Base-by-base conservation (phyloP, 2,797 vertebrate species). In the Liasis olivaceus region DNA sequence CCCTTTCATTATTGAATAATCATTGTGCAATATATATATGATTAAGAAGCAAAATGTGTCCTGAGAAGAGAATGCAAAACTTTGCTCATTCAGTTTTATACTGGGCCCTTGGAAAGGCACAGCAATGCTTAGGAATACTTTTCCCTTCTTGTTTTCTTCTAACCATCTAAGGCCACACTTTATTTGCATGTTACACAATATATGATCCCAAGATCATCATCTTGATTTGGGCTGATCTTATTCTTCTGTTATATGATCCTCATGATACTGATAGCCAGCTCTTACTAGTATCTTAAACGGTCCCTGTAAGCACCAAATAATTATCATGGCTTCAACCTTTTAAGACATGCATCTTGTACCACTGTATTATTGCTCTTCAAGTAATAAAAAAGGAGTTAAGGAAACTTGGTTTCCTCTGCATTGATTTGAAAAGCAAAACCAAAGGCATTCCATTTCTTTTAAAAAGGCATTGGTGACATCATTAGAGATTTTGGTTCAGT, bases 141-240 rank as follows among this genome's bases (percentile, higher is more conserved):
- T 3, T 60, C 88, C 69, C 12, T 91, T 85, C 90, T 91, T 95
- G 92, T 91, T 93, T 51, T 51, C 51, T 51, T 51, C 94, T 95
- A 95, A 95, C 96, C 96, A 96, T 94, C 93, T 97, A 98, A 98
- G 98, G 98, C 97, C 97, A 97, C 97, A 42, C 96, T 97, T 97
- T 96, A 93, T 95, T 94, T 96, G 94, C 93, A 96, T 97, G 95
- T 63, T 92, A 95, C 92, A 93, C 63, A 94, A 90, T 90, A 94
- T 6, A 62, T 0, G 91, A 93, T 47, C 88, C 59, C 63, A 93
- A 94, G 56, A 86, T 51, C 93, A 94, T 94, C 95, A 91, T 85
- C 91, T 96, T 96, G 89, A 95, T 85, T 95, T 96, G 97, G 95
- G 72, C 28, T 63, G 36, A 54, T 59, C 63, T 93, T 93, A 91